Percentiles rank a stretch among this genome's conserved stretches.
Evolutionary conservation across 2,888 invertebrate genomes (phyloP).

Genomic region (Dichetophora obliterata): DNA sequence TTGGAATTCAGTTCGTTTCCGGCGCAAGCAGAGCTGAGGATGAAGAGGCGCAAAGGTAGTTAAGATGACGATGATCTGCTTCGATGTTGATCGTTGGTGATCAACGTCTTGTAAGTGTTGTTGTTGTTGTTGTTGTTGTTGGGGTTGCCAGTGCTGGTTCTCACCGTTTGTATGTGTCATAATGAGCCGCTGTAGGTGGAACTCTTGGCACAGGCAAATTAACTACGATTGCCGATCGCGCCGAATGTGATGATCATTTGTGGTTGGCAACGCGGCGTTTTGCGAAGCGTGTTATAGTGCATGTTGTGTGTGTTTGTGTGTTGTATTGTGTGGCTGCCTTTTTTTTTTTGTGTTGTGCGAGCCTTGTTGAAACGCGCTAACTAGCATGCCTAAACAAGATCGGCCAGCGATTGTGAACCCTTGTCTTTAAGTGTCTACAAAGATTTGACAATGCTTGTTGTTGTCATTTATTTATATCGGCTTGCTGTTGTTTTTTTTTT

Average conservation of each 20-base stretch:
- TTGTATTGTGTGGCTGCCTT: background rate
- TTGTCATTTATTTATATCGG: slow-evolving; percentile 28
- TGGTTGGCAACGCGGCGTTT: slow-evolving; percentile 7
- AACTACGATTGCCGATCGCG: slow-evolving; percentile 37
- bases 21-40: slow-evolving; percentile 23
- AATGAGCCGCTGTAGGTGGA: slow-evolving; percentile 43
- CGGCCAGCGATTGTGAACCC: slow-evolving; percentile 34
- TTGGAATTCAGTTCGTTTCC: slow-evolving; percentile 40
- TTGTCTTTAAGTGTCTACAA: slow-evolving; percentile 30
- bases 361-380: slow-evolving; percentile 28
- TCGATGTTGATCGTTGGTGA: slow-evolving; percentile 6
- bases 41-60: background rate
- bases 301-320: slow-evolving; percentile 2
- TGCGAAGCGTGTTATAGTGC: slow-evolving; percentile 15
- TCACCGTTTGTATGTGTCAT: slow-evolving; percentile 39
- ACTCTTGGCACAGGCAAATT: slow-evolving; percentile 41
- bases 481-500: background rate
- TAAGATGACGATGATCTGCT: background rate
- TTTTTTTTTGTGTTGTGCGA: background rate
- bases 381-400: slow-evolving; percentile 39
- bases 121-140: background rate
- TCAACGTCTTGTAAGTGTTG: background rate
- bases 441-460: slow-evolving; percentile 37
- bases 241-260: slow-evolving; percentile 1
- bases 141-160: slow-evolving; percentile 25